Evolutionary conservation across 2,888 invertebrate genomes (phyloP), one percentile per base, ranked within the genome.

Genomic region (Lasioglossum pauxillum): DNA sequence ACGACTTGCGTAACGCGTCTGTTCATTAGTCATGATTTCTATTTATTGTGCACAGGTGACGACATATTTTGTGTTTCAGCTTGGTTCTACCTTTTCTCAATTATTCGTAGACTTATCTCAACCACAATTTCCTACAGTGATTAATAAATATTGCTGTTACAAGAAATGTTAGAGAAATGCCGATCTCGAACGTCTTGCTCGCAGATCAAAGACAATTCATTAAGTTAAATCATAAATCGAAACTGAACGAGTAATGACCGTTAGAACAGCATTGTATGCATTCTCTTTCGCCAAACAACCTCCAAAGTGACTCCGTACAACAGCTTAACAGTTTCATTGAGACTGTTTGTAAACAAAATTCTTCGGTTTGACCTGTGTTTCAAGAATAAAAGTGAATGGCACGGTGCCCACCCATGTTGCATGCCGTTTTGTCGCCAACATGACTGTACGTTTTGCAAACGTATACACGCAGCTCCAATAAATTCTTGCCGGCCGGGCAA

Each of bases 331-430:
- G 57, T 78, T 35, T 14, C 46, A 57, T 57, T 46, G 27, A 27
- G 19, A 16, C 35, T 38, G 60, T 78, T 71, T 81, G 38, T 57
- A 81, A 81, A 81, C 72, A 72, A 72, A 78, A 64, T 80, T 71
- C 83, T 78, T 71, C 60, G 69, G n/a, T 41, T 53, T 75, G n/a
- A 14, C 46, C 27, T 23, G 46, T 27, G 53, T 72, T 44, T 78
- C 73, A 49, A 81, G 83, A 64, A 86, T 84, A 88, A 85, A 83
- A 79, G 71, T 69, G 80, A 86, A 84, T 88, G 89, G 89, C 89
- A 88, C 78, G 73, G 35, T 84, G 88, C 88, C 67, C 89, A 88
- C 77, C 75, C 64, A 73, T 82, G 74, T 41, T 67, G 77, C 79
- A 82, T 75, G 86, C 79, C 88, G 83, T 86, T 89, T 89, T 89